These are phyloP conservation scores for Zophobas atratus DNA, from an alignment of 1,140 invertebrate species.

Conservation along the genomic window DNA sequence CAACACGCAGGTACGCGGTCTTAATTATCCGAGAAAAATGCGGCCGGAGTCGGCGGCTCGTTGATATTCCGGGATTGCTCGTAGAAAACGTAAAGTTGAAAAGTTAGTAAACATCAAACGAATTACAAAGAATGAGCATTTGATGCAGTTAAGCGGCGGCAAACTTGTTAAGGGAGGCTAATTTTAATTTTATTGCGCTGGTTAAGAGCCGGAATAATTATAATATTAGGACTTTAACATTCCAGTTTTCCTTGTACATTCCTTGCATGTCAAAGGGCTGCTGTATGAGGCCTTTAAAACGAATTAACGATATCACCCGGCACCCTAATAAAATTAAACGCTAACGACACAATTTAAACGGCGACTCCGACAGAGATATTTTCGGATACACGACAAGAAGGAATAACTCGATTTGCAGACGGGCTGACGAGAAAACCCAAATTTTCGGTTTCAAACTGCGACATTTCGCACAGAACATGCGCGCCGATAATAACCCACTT, in stretches of 20 bases:
- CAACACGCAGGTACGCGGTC: background rate
- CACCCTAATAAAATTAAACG: slow-evolving; percentile 49
- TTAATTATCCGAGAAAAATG: slow-evolving; percentile 16
- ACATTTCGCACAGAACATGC: background rate
- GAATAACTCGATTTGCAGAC: slow-evolving; percentile 8
- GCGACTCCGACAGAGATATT: slow-evolving; percentile 11
- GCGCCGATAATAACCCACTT: too few species aligned
- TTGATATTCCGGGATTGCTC: slow-evolving; percentile 44
- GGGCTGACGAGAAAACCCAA: background rate
- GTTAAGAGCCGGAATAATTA: slow-evolving; percentile 59
- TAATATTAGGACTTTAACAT: slow-evolving; percentile 57
- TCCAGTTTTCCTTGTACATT: slow-evolving; percentile 53
- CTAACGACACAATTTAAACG: slow-evolving; percentile 45
- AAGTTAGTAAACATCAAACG: slow-evolving; percentile 58
- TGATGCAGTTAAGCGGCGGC: slow-evolving; percentile 54
- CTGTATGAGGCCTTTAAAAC: slow-evolving; percentile 48
- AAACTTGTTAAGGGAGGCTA: slow-evolving; percentile 55
- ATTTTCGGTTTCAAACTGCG: background rate
- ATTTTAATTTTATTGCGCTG: slow-evolving; percentile 59
- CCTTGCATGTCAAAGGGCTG: slow-evolving; percentile 52
- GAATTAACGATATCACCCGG: slow-evolving; percentile 48
- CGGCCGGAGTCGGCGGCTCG: background rate
- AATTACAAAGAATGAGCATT: slow-evolving; percentile 56
- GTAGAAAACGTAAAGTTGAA: slow-evolving; percentile 49
- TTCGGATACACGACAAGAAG: slow-evolving; percentile 14